Conservation (phyloP, 92 coral and sea anemone species). For the Epizoanthus scotinus region DNA sequence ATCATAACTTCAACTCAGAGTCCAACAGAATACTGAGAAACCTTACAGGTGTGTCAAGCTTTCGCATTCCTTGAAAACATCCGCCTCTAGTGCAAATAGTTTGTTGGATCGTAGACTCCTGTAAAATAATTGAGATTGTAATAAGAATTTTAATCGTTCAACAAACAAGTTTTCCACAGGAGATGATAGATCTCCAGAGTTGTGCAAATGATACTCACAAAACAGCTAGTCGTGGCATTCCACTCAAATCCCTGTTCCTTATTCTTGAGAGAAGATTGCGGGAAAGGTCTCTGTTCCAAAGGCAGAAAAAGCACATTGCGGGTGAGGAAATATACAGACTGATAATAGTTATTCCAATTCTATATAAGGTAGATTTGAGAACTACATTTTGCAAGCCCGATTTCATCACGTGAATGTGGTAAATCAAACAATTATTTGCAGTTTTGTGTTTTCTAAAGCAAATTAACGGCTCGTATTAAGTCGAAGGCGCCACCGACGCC, state of each 20-base stretch:
- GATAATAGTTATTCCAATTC: no score
- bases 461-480: no score
- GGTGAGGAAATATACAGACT: no score
- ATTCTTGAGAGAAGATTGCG: constrained; percentile 27
- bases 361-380: no score
- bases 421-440: no score
- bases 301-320: background rate
- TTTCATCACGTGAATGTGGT: no score
- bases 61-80: background rate
- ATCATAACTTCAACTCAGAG: background rate
- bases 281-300: constrained; percentile 28
- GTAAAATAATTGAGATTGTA: background rate
- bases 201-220: constrained; percentile 14
- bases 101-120: constrained; percentile 30
- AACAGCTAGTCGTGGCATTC: constrained; percentile 16
- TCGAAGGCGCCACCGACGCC: no score
- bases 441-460: no score
- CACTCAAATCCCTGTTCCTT: constrained; percentile 5
- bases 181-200: background rate
- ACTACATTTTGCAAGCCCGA: no score
- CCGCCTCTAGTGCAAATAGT: background rate
- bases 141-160: background rate
- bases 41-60: constrained; percentile 22
- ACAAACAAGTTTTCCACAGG: no score
- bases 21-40: background rate